These are phyloP conservation scores for Bufo gargarizans DNA, from an alignment of 2,113 vertebrate genomes.

Conservation along the genomic window DNA sequence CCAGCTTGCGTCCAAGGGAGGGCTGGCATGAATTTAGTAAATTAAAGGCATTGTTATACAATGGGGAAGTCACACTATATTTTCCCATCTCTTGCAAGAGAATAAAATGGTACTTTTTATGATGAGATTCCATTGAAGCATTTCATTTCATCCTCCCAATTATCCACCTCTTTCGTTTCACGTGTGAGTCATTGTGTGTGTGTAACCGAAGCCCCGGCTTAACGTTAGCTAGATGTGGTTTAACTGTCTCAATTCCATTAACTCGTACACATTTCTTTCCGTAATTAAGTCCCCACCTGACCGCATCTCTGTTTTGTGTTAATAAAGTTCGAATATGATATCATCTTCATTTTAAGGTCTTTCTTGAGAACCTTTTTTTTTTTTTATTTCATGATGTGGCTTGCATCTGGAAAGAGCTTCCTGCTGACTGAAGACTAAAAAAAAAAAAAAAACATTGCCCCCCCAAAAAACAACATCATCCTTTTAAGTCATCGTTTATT, in stretches of 20 bases:
- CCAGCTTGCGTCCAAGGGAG: constrained; percentile 39
- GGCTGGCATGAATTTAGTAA: constrained; percentile 53
- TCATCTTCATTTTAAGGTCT: constrained; percentile 60
- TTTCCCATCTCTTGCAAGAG: constrained; percentile 50
- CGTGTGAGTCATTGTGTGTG: constrained; percentile 51
- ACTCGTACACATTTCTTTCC: constrained; percentile 39
- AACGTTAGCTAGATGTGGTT: constrained; percentile 46
- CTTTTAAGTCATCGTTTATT: constrained; percentile 48
- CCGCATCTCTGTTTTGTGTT: constrained; percentile 65
- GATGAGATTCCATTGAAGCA: constrained; percentile 56
- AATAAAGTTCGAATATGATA: constrained; percentile 63
- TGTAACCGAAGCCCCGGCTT: constrained; percentile 29
- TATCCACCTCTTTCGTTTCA: constrained; percentile 54
- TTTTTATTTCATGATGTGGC: constrained; percentile 65
- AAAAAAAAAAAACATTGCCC: constrained; percentile 23
- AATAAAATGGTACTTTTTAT: constrained; percentile 50
- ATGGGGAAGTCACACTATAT: constrained; percentile 54
- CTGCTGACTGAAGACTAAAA: constrained; percentile 23
- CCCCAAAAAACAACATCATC: constrained; percentile 62
- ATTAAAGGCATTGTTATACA: constrained; percentile 49
- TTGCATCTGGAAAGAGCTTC: constrained; percentile 62
- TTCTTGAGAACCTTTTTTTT: constrained; percentile 59
- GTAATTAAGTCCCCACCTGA: constrained; percentile 65
- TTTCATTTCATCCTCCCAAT: constrained; percentile 50
- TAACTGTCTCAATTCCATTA: constrained; percentile 51